These are phyloP conservation scores for Eulemur mongoz DNA, from an alignment of 2,797 vertebrate genomes.

Conservation along the genomic window DNA sequence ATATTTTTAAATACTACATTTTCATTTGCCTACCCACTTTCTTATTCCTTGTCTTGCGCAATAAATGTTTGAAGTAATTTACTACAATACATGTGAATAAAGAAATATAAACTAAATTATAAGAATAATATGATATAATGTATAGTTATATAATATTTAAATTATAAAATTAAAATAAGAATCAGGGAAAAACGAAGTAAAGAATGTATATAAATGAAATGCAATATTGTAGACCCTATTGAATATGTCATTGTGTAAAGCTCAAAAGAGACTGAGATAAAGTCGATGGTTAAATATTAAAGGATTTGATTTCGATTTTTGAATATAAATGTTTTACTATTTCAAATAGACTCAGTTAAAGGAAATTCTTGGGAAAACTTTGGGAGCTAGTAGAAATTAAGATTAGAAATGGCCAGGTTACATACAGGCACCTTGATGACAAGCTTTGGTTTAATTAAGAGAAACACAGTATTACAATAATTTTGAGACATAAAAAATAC, in stretches of 20 bases:
- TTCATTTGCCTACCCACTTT: background rate
- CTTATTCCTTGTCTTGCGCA: background rate
- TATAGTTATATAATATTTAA: background rate
- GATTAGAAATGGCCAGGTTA: background rate
- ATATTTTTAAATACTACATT: background rate
- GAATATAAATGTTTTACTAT: background rate
- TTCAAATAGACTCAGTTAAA: background rate
- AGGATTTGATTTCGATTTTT: background rate
- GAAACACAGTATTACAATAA: background rate
- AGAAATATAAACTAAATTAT: background rate
- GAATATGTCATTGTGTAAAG: background rate
- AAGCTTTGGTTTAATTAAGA: slow-evolving; percentile 23
- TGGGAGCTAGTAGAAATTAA: background rate
- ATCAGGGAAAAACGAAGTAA: background rate
- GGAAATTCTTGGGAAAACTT: background rate
- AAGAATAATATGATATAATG: background rate
- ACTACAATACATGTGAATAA: background rate
- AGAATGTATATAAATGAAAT: background rate
- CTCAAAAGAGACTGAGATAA: background rate
- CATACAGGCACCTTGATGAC: background rate
- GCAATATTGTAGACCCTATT: background rate
- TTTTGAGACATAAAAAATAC: background rate
- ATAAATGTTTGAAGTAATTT: background rate
- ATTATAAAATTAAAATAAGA: background rate
- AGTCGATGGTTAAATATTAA: background rate